These are phyloP conservation scores for Bothrops jararaca DNA, from an alignment of 2,113 vertebrate species.

Conservation along the genomic window DNA sequence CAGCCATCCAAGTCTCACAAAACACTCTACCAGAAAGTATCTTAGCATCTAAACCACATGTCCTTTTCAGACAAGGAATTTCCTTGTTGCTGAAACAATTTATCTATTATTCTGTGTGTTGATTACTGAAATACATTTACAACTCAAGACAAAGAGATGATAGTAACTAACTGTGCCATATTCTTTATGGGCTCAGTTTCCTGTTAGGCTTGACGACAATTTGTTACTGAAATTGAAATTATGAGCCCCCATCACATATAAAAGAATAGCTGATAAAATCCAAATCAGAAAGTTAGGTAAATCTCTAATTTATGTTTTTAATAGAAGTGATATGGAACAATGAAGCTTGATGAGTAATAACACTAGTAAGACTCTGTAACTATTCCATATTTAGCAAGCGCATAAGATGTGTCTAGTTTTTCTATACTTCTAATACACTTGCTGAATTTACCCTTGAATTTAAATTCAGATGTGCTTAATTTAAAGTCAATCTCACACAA, in stretches of 20 bases:
- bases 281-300: constrained; percentile 23
- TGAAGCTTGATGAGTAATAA: constrained; percentile 23
- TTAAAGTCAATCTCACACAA: background rate
- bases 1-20: background rate
- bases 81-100: background rate
- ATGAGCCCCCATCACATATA: background rate
- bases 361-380: background rate
- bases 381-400: constrained; percentile 26
- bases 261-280: constrained; percentile 10
- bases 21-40: background rate
- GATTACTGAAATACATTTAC: background rate
- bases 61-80: background rate
- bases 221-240: constrained; percentile 1
- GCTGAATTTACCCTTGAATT: background rate
- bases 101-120: background rate
- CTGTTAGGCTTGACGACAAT: background rate
- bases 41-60: background rate
- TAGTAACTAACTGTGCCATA: background rate
- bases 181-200: background rate
- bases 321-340: constrained; percentile 15
- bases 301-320: background rate
- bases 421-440: background rate
- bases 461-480: background rate
- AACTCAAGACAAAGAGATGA: background rate
- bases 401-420: background rate